Percentiles rank a stretch among this genome's conserved stretches.
Evolutionary conservation across 2,113 vertebrate genomes (phyloP).

Genomic region (Mohoua ochrocephala): DNA sequence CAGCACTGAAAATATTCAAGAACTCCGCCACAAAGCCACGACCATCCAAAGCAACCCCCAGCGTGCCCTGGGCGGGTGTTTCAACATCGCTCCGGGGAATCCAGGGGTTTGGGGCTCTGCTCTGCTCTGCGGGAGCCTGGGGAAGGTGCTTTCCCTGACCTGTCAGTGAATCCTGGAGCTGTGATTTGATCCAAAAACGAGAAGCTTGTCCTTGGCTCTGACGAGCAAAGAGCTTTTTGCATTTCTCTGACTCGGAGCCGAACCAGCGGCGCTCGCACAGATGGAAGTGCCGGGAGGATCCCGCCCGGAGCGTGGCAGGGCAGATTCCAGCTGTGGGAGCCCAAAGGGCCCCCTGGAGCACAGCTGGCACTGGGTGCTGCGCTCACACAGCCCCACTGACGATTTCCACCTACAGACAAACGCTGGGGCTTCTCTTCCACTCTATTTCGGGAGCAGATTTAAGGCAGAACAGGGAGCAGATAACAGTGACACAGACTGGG

Average conservation of each 20-base stretch:
- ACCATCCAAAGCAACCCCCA: neutral
- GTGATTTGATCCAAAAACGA: neutral
- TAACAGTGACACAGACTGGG: fast-evolving
- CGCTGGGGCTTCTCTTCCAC: neutral
- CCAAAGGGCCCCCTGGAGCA: fast-evolving
- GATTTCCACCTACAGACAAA: neutral
- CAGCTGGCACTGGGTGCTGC: neutral
- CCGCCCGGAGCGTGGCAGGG: fast-evolving
- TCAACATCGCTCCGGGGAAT: fast-evolving
- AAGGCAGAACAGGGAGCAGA: neutral
- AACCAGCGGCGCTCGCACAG: fast-evolving
- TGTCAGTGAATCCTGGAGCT: neutral
- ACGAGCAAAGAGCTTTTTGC: neutral
- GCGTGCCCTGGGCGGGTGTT: fast-evolving
- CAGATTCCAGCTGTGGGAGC: neutral
- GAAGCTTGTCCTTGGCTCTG: neutral
- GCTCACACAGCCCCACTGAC: neutral
- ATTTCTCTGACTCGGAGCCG: neutral
- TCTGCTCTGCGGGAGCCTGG: neutral
- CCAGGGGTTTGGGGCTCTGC: fast-evolving
- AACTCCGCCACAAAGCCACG: neutral
- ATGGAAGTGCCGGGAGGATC: neutral
- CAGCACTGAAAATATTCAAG: neutral
- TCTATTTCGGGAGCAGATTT: neutral
- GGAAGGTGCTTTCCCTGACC: neutral